Conservation (phyloP, 2,113 vertebrate species). For the Rostratula benghalensis region DNA sequence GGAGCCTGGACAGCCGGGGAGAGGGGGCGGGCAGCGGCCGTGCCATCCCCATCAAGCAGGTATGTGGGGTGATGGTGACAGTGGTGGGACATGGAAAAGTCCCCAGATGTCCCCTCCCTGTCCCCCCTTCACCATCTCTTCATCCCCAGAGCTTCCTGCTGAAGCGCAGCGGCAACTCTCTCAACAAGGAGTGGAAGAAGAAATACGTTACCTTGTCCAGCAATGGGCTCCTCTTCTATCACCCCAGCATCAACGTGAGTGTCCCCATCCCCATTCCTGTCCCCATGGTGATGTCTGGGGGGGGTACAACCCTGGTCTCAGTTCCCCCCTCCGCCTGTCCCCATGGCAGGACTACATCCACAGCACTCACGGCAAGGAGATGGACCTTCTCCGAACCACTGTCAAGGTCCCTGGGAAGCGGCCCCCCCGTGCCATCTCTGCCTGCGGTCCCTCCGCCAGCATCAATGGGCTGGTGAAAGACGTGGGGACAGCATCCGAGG, state of each 20-base stretch:
- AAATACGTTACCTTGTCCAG: slow-evolving; percentile 93
- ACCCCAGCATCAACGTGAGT: slow-evolving; percentile 93
- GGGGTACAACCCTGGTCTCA: background rate
- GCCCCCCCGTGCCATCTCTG: slow-evolving; percentile 87
- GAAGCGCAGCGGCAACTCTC: slow-evolving; percentile 93
- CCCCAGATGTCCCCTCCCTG: accelerated
- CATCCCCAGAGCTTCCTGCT: slow-evolving; percentile 85
- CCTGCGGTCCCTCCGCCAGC: slow-evolving; percentile 82
- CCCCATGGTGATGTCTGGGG: accelerated
- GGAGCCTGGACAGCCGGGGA: slow-evolving; percentile 83
- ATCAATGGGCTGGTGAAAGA: slow-evolving; percentile 90
- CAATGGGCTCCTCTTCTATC: slow-evolving; percentile 90
- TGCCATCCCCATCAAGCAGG: slow-evolving; percentile 92
- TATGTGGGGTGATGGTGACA: background rate
- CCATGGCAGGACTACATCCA: slow-evolving; percentile 84
- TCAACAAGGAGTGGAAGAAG: slow-evolving; percentile 99
- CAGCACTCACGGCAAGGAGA: slow-evolving; percentile 92
- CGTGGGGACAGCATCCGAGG: slow-evolving; percentile 66
- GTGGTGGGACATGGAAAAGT: accelerated
- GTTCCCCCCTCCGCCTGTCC: background rate
- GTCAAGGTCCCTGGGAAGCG: slow-evolving; percentile 97
- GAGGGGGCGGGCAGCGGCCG: slow-evolving; percentile 78
- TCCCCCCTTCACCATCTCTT: background rate
- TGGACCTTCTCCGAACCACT: slow-evolving; percentile 91
- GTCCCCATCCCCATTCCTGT: background rate